Evolutionary conservation across 2,797 vertebrate genomes (phyloP).

Genomic region (Salmo trutta): DNA sequence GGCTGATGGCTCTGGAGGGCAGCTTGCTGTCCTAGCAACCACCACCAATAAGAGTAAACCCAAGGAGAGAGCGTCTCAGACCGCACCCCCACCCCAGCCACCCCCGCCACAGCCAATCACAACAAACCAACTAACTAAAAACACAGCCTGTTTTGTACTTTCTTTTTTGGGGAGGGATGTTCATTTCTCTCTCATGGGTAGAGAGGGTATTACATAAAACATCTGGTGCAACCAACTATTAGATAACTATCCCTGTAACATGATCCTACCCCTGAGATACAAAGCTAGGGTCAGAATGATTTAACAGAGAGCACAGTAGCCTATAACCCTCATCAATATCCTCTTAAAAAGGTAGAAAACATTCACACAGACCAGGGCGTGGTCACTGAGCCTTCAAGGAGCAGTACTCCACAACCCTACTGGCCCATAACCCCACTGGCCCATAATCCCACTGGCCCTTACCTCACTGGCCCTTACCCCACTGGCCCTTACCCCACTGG

Average conservation of each 20-base stretch:
- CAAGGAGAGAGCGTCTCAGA: too few species aligned
- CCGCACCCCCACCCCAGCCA: not conserved
- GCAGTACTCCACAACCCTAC: constrained; percentile 3
- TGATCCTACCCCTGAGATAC: not conserved
- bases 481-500: too few species aligned
- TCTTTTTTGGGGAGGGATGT: constrained; percentile 26
- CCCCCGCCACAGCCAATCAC: constrained; percentile 45
- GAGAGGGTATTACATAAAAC: constrained; percentile 35
- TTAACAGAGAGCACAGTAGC: constrained; percentile 20
- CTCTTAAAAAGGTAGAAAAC: not conserved
- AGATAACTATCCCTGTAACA: constrained; percentile 46
- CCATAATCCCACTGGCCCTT: too few species aligned
- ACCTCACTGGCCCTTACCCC: too few species aligned
- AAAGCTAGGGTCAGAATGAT: constrained; percentile 28
- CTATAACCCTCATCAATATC: not conserved
- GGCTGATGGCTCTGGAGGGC: constrained; percentile 7
- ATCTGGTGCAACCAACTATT: constrained; percentile 51
- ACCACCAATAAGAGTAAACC: too few species aligned
- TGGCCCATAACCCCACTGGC: too few species aligned
- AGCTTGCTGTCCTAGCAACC: too few species aligned
- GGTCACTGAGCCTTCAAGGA: not conserved
- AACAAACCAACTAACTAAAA: constrained; percentile 54
- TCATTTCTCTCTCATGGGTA: constrained; percentile 13
- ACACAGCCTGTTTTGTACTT: constrained; percentile 52
- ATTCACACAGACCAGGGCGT: not conserved